phyloP scores from a whole-genome alignment of 2,888 invertebrate species.

The Nezara viridula region DNA sequence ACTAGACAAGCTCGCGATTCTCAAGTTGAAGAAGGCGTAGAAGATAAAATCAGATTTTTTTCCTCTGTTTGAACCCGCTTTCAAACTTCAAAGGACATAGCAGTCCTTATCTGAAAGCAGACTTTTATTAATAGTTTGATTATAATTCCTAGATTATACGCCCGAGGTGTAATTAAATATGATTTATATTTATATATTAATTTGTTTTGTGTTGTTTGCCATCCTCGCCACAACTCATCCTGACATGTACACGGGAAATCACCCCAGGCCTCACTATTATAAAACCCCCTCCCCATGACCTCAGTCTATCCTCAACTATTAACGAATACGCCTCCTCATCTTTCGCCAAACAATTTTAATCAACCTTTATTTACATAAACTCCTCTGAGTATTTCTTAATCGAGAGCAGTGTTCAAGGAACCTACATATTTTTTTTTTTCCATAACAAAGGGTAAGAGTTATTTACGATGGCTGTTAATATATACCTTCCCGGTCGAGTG shows the following conservation, averaged over 20 bases:
- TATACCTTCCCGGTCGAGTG: slow-evolving; percentile 15
- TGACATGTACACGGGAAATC: background rate
- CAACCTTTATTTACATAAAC: slow-evolving; percentile 1
- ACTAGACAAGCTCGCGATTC: too few relatives aligned
- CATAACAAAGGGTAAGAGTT: slow-evolving; percentile 9
- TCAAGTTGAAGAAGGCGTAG: too few relatives aligned
- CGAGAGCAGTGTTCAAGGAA: background rate
- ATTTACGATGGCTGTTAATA: background rate
- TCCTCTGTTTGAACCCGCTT: too few relatives aligned
- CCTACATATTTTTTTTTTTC: background rate
- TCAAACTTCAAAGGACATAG: too few relatives aligned
- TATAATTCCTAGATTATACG: background rate
- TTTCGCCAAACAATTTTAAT: slow-evolving; percentile 23
- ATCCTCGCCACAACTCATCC: background rate
- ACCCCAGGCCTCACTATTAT: background rate
- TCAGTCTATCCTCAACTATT: background rate
- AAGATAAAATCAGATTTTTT: too few relatives aligned
- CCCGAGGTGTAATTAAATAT: background rate
- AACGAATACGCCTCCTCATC: background rate
- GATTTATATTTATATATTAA: slow-evolving; percentile 1
- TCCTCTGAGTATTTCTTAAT: slow-evolving; percentile 18
- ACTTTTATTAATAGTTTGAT: slow-evolving; percentile 7
- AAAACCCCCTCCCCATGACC: background rate
- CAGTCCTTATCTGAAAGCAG: too few relatives aligned
- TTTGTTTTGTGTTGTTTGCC: background rate